Evolutionary conservation across 2,113 vertebrate genomes (phyloP).

Genomic region (Oryzias curvinotus): DNA sequence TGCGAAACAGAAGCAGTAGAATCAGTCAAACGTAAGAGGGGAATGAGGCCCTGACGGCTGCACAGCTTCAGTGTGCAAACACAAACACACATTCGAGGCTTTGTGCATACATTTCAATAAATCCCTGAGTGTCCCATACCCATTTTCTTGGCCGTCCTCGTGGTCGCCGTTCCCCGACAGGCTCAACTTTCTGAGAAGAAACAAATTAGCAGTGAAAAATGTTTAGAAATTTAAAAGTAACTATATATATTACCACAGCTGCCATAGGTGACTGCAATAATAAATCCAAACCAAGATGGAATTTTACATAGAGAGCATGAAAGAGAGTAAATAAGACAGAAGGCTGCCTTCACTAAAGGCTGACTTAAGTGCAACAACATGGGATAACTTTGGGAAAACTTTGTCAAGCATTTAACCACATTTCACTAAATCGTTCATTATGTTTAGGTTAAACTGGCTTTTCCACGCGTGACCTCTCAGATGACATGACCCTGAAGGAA

Average conservation of each 20-base stretch:
- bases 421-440: too few relatives aligned
- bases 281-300: too few relatives aligned
- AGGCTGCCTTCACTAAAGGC: too few relatives aligned
- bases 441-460: too few relatives aligned
- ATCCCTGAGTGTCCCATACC: constrained; percentile 78
- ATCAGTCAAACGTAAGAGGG: constrained; percentile 14
- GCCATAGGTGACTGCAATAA: too few relatives aligned
- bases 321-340: too few relatives aligned
- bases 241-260: background rate
- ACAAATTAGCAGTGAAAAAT: background rate
- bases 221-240: background rate
- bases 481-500: too few relatives aligned
- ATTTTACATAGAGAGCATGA: too few relatives aligned
- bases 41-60: background rate
- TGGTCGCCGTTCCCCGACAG: constrained; percentile 90
- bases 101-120: constrained; percentile 26
- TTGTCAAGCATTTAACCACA: too few relatives aligned
- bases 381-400: too few relatives aligned
- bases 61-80: constrained; percentile 6
- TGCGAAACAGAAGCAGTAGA: constrained; percentile 45
- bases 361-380: too few relatives aligned
- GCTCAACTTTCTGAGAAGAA: constrained; percentile 87
- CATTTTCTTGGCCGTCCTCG: constrained; percentile 98
- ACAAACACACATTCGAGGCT: constrained; percentile 16
- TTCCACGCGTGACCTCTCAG: too few relatives aligned